Evolutionary conservation across 2,888 invertebrate genomes (phyloP).

Genomic region (Synanthedon andrenaeformis): DNA sequence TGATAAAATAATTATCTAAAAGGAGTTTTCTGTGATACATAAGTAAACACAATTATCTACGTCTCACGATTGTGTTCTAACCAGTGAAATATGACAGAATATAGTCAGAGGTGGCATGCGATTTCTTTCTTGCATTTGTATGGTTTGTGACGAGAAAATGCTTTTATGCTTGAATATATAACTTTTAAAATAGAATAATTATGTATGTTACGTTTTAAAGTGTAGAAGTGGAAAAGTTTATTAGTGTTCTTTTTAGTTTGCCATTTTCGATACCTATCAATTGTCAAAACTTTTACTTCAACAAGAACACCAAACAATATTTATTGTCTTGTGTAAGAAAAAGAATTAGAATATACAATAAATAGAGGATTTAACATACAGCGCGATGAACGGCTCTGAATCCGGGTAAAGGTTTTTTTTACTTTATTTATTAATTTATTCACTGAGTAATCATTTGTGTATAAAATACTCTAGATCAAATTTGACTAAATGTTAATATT

Average conservation of each 20-base stretch:
- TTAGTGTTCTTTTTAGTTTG: not conserved
- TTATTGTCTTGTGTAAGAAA: not conserved
- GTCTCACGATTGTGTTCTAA: slow-evolving; percentile 19
- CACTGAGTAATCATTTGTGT: too few relatives aligned
- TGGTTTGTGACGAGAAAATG: slow-evolving; percentile 64
- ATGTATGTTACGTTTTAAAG: slow-evolving; percentile 45
- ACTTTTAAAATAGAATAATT: slow-evolving; percentile 43
- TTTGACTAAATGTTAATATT: too few relatives aligned
- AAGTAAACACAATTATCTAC: slow-evolving; percentile 19
- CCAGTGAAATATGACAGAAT: slow-evolving; percentile 55
- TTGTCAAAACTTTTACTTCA: not conserved
- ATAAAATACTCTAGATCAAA: too few relatives aligned
- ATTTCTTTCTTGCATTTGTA: slow-evolving; percentile 65
- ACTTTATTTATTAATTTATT: not conserved
- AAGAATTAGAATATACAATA: not conserved
- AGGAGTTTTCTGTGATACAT: slow-evolving; percentile 30
- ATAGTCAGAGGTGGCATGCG: slow-evolving; percentile 57
- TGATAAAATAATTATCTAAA: slow-evolving; percentile 34
- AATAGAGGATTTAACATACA: not conserved
- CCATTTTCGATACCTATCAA: not conserved
- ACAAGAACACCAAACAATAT: not conserved
- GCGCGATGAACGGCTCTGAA: slow-evolving; percentile 81
- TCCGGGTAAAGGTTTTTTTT: slow-evolving; percentile 73
- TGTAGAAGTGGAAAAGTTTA: slow-evolving; percentile 35
- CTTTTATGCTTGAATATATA: slow-evolving; percentile 34